Percentiles rank a stretch among this genome's conserved stretches.
phyloP scores from a whole-genome alignment of 2,113 vertebrate species.

The Colossoma macropomum region DNA sequence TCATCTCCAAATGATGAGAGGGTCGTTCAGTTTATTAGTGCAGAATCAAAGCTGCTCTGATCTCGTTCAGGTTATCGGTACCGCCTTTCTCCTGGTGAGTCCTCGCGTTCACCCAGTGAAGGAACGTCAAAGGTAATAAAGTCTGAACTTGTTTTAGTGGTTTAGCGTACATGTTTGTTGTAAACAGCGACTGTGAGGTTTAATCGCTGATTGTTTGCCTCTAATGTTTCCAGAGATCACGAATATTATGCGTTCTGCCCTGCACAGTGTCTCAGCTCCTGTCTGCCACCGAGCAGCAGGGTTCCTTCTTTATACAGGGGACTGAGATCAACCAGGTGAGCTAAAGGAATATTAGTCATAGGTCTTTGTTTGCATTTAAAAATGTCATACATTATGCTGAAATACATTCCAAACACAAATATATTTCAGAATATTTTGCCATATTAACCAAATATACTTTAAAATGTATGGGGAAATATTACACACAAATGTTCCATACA shows the following conservation, averaged over 20 bases:
- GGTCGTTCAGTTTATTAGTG: no score
- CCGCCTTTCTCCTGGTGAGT: not conserved
- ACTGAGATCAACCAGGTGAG: slow-evolving; percentile 84
- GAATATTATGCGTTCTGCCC: slow-evolving; percentile 60
- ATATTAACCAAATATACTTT: no score
- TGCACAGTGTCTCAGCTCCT: slow-evolving; percentile 89
- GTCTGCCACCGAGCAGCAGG: slow-evolving; percentile 72
- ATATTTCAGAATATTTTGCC: no score
- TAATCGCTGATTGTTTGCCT: not conserved
- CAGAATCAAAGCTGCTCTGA: not conserved
- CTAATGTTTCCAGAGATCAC: not conserved
- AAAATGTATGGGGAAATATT: no score
- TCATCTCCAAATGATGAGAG: no score
- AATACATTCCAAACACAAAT: no score
- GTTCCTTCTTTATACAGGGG: slow-evolving; percentile 76
- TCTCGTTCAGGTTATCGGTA: not conserved
- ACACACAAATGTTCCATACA: no score
- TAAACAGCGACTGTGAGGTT: not conserved
- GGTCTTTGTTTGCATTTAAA: no score
- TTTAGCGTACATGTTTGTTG: not conserved
- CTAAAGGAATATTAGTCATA: not conserved
- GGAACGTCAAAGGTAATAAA: slow-evolving; percentile 42
- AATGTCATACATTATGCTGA: no score
- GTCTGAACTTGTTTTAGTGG: not conserved
- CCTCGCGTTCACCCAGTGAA: not conserved